Evolutionary conservation across 2,113 vertebrate species (phyloP).

Genomic region (Oryzias javanicus): DNA sequence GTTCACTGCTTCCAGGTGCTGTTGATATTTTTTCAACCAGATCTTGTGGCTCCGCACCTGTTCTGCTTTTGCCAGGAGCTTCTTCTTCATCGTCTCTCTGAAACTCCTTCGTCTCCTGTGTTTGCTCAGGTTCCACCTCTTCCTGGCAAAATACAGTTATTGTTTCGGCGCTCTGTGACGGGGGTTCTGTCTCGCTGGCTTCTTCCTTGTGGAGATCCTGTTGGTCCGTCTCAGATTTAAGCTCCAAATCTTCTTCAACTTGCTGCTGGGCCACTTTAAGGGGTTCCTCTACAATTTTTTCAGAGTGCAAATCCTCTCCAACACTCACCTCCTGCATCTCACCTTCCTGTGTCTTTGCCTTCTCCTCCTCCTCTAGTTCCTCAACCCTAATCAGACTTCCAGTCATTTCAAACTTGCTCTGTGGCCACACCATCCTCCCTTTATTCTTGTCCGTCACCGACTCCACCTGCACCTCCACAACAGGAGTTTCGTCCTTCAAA

Average conservation of each 20-base stretch:
- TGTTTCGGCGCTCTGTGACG: slow-evolving; percentile 14
- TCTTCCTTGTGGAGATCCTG: slow-evolving; percentile 22
- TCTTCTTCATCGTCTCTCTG: slow-evolving; percentile 18
- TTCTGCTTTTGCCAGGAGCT: neutral
- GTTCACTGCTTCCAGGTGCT: neutral
- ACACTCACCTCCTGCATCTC: slow-evolving; percentile 4
- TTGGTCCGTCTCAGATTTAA: slow-evolving; percentile 13
- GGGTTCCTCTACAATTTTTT: neutral
- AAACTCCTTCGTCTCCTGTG: slow-evolving; percentile 12
- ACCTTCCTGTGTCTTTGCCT: slow-evolving; percentile 19
- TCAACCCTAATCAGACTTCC: slow-evolving; percentile 64
- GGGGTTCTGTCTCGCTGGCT: slow-evolving; percentile 19
- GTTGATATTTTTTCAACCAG: neutral
- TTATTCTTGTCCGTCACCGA: slow-evolving; percentile 41
- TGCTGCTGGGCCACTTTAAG: neutral
- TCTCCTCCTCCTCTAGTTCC: slow-evolving; percentile 38
- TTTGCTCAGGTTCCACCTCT: slow-evolving; percentile 21
- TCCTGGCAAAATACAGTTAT: slow-evolving; percentile 6
- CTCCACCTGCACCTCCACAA: slow-evolving; percentile 48
- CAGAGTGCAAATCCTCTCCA: slow-evolving; percentile 9
- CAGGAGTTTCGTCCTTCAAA: slow-evolving; percentile 87
- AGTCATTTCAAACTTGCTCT: slow-evolving; percentile 74
- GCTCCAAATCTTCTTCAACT: slow-evolving; percentile 1
- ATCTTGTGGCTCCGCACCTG: slow-evolving; percentile 5
- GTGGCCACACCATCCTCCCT: slow-evolving; percentile 67